These are phyloP conservation scores for Hiodon tergisus DNA, from an alignment of 2,113 vertebrate genomes.

Conservation along the genomic window DNA sequence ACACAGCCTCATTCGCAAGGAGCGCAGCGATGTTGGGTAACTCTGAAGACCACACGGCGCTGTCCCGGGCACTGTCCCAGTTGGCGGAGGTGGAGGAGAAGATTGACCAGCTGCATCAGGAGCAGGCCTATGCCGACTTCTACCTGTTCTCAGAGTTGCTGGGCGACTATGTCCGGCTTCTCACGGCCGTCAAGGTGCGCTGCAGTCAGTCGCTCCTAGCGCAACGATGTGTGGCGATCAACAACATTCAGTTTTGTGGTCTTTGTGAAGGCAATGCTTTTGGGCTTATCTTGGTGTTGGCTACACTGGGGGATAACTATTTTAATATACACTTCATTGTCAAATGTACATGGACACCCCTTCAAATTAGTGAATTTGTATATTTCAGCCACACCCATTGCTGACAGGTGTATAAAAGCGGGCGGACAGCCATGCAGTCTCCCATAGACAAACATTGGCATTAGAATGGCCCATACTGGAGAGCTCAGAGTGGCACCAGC, in stretches of 20 bases:
- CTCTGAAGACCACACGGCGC: slow-evolving; percentile 94
- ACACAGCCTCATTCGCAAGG: slow-evolving; percentile 93
- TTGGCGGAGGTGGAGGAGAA: slow-evolving; percentile 99
- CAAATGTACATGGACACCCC: too few relatives aligned
- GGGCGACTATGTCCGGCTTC: slow-evolving; percentile 91
- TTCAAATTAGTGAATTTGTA: too few relatives aligned
- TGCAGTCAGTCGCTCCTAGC: too few relatives aligned
- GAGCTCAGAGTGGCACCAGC: too few relatives aligned
- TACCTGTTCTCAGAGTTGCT: slow-evolving; percentile 90
- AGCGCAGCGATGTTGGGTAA: slow-evolving; percentile 97
- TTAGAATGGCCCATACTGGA: too few relatives aligned
- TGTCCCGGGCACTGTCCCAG: slow-evolving; percentile 91
- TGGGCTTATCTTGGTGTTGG: too few relatives aligned
- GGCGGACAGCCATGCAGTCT: too few relatives aligned
- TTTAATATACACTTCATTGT: too few relatives aligned
- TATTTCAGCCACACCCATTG: too few relatives aligned
- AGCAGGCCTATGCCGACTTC: slow-evolving; percentile 93
- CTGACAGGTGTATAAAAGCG: too few relatives aligned
- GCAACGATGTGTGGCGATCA: slow-evolving; percentile 1
- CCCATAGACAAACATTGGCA: too few relatives aligned
- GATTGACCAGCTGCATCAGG: slow-evolving; percentile 93
- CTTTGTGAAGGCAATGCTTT: not conserved
- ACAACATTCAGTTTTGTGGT: not conserved
- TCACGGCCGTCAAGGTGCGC: slow-evolving; percentile 86
- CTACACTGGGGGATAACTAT: too few relatives aligned